Evolutionary conservation across 2,113 vertebrate species (phyloP).

Genomic region (Cyprinodon tularosa): DNA sequence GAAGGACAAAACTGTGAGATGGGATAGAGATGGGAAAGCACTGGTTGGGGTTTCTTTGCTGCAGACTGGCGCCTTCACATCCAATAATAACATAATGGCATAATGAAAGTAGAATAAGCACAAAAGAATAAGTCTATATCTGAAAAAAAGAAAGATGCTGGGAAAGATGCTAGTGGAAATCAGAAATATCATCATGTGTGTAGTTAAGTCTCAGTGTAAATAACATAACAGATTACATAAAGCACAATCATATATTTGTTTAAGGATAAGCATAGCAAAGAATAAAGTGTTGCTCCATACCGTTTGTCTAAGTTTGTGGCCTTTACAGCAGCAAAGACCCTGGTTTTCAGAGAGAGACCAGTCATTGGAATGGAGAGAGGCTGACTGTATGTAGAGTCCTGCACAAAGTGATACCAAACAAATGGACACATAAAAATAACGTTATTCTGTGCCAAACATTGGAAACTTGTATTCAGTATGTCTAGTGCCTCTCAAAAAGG

Average conservation of each 20-base stretch:
- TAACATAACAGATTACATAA: background rate
- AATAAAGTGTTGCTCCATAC: constrained; percentile 68
- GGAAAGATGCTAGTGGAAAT: background rate
- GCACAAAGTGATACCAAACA: background rate
- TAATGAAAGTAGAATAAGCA: constrained; percentile 43
- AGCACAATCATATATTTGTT: background rate
- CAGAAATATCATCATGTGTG: constrained; percentile 19
- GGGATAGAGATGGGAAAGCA: constrained; percentile 60
- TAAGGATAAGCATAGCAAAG: background rate
- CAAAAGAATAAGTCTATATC: constrained; percentile 28
- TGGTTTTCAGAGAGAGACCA: constrained; percentile 94
- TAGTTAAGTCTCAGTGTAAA: background rate
- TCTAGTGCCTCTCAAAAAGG: background rate
- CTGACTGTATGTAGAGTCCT: constrained; percentile 94
- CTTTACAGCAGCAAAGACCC: constrained; percentile 95
- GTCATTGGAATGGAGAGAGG: constrained; percentile 89
- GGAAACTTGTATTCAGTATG: background rate
- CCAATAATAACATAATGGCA: constrained; percentile 59
- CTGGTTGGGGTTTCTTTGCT: constrained; percentile 49
- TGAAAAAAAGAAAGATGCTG: constrained; percentile 16
- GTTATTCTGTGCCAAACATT: background rate
- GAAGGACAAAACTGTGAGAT: constrained; percentile 59
- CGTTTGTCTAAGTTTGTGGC: constrained; percentile 95
- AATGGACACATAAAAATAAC: background rate
- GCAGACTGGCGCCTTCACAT: constrained; percentile 68